Percentiles rank a stretch among this genome's conserved stretches.
Conservation (phyloP, 30 jellyfish, hydroid and myxozoan genomes). For the Chrysaora quinquecirrha region DNA sequence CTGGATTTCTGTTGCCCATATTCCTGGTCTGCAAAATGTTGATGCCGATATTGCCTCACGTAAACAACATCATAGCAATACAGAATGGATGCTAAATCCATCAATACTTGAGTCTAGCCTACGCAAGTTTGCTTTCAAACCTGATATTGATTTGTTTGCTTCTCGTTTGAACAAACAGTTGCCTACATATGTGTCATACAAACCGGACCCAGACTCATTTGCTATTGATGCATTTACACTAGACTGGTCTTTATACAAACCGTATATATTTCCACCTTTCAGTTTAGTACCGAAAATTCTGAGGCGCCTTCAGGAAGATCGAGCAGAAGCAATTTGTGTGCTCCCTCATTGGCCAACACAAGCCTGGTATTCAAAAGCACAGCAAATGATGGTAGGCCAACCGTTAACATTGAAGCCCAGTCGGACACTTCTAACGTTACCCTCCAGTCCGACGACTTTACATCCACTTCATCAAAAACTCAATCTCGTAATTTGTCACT, state of each 20-base stretch:
- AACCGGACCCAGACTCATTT: background rate
- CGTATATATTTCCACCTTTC: background rate
- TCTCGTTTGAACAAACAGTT: background rate
- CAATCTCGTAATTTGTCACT: background rate
- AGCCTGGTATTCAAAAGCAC: background rate
- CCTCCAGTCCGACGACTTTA: background rate
- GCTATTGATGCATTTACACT: background rate
- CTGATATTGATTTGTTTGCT: background rate
- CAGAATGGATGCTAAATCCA: background rate
- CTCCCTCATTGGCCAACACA: background rate
- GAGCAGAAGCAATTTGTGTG: background rate
- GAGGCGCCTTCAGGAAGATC: background rate
- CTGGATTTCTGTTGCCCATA: background rate
- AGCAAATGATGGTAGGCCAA: background rate
- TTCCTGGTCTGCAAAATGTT: background rate
- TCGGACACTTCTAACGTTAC: background rate
- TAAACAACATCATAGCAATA: no score
- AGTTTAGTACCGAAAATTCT: background rate
- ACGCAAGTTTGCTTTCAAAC: background rate
- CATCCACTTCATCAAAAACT: background rate
- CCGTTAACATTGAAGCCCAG: background rate
- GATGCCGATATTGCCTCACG: background rate
- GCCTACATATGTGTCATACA: background rate
- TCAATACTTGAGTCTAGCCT: background rate
- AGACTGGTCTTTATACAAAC: background rate